These are phyloP conservation scores for Tapera naevia DNA, from an alignment of 2,797 vertebrate genomes.

Conservation along the genomic window DNA sequence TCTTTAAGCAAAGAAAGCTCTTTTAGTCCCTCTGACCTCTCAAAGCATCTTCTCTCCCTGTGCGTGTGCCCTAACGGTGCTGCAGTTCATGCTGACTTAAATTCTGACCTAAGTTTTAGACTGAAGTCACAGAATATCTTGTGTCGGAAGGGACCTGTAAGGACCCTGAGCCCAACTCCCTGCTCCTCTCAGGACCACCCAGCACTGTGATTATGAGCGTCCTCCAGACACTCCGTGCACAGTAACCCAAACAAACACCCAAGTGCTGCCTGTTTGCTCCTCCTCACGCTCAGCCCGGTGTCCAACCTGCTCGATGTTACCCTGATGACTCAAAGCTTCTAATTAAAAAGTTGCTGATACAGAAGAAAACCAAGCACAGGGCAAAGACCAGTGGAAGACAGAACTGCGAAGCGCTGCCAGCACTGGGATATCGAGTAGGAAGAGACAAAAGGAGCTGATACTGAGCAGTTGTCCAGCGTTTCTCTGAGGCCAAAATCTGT, in stretches of 20 bases:
- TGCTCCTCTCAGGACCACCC: no score
- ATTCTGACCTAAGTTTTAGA: not conserved
- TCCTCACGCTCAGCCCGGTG: not conserved
- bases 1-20: no score
- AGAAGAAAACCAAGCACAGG: not conserved
- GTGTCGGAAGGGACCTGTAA: no score
- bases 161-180: no score
- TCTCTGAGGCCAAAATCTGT: not conserved
- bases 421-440: not conserved
- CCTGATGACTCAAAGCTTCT: not conserved
- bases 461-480: not conserved
- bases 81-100: not conserved
- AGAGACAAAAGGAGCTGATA: not conserved
- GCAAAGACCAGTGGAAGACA: no score
- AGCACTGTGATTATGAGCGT: no score
- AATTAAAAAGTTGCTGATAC: not conserved
- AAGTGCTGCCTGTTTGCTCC: no score
- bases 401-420: not conserved
- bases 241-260: not conserved
- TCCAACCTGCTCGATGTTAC: not conserved
- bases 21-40: no score
- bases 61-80: not conserved
- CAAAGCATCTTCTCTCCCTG: not conserved
- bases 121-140: no score
- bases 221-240: no score